Evolutionary conservation across 1,140 invertebrate species (phyloP).

Genomic region (Gryon sp.): DNA sequence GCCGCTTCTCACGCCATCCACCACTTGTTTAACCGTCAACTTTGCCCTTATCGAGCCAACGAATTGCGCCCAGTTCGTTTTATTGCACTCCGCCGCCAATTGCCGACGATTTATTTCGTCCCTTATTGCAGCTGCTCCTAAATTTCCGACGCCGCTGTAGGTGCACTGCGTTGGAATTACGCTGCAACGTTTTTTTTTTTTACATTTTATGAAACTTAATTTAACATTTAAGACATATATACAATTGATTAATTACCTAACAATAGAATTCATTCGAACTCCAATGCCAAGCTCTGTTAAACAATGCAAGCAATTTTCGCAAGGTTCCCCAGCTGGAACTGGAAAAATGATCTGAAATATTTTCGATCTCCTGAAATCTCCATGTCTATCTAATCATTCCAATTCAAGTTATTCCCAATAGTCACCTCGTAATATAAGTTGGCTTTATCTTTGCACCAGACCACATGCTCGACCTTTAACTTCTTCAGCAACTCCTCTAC

Average conservation of each 20-base stretch:
- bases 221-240: too few species aligned
- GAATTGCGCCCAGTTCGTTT: conserved; percentile 84
- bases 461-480: conserved; percentile 84
- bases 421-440: conserved; percentile 82
- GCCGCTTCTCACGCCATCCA: conserved; percentile 87
- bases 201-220: too few species aligned
- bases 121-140: conserved; percentile 53
- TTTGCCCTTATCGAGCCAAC: conserved; percentile 88
- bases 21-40: conserved; percentile 91
- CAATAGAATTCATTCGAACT: conserved; percentile 84
- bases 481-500: conserved; percentile 83
- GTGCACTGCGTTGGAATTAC: conserved; percentile 77
- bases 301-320: conserved; percentile 86
- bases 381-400: not conserved
- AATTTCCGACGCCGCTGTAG: conserved; percentile 67
- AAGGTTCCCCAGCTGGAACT: conserved; percentile 83
- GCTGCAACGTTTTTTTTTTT: conserved; percentile 66
- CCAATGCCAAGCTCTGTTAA: conserved; percentile 86
- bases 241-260: conserved; percentile 83
- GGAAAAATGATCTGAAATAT: conserved; percentile 83
- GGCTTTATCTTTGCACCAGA: conserved; percentile 84
- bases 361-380: conserved; percentile 21
- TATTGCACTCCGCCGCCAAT: conserved; percentile 65
- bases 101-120: conserved; percentile 64
- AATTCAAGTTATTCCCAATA: too few species aligned